Evolutionary conservation across 2,888 invertebrate species (phyloP).

Genomic region (Mylabris sibirica): DNA sequence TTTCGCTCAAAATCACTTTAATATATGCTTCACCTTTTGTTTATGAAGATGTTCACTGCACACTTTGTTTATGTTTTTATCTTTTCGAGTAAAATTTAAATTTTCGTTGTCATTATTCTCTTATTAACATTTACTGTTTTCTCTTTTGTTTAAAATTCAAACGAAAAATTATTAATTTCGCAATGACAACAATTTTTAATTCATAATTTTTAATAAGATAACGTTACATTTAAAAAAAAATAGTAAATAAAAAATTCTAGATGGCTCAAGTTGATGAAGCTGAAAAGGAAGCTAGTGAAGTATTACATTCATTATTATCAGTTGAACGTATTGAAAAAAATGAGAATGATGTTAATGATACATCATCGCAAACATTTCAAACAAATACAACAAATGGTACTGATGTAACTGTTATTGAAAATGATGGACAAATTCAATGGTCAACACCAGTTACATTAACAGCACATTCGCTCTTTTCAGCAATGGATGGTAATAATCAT

Average conservation of each 20-base stretch:
- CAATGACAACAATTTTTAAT: slow-evolving; percentile 4
- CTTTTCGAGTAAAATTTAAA: no score
- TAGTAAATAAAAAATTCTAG: slow-evolving; percentile 57
- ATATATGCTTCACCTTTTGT: slow-evolving; percentile 42
- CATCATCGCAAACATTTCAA: slow-evolving; percentile 53
- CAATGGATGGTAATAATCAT: slow-evolving; percentile 57
- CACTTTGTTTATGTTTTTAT: neutral
- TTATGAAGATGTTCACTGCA: slow-evolving; percentile 37
- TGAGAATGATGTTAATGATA: slow-evolving; percentile 50
- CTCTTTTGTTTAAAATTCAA: no score
- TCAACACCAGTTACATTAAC: slow-evolving; percentile 66
- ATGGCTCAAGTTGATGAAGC: slow-evolving; percentile 73
- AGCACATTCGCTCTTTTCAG: slow-evolving; percentile 59
- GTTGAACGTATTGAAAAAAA: slow-evolving; percentile 71
- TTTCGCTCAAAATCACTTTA: slow-evolving; percentile 53
- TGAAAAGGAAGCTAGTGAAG: slow-evolving; percentile 76
- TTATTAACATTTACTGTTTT: neutral
- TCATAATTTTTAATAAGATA: neutral
- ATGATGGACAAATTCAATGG: slow-evolving; percentile 67
- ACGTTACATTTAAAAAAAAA: neutral
- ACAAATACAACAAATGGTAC: slow-evolving; percentile 46
- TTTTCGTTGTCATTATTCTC: neutral
- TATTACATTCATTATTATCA: slow-evolving; percentile 71
- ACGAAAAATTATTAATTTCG: neutral
- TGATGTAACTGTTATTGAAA: slow-evolving; percentile 49